phyloP scores from a whole-genome alignment of 1,140 invertebrate species.

The Drosophila obscura region DNA sequence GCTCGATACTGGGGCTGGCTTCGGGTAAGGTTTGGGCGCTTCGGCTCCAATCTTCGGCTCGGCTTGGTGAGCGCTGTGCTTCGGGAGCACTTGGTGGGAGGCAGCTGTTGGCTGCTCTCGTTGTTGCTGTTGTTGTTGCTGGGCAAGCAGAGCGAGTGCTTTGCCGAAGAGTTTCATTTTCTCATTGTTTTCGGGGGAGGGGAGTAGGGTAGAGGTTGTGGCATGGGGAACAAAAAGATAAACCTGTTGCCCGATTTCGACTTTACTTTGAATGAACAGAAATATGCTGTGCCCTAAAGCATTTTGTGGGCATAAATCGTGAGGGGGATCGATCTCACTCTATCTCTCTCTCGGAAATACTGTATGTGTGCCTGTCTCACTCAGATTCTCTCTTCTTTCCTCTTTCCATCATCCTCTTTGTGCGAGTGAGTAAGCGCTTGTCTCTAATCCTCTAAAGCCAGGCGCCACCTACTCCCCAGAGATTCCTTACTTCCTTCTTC shows the following conservation, averaged over 20 bases:
- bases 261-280: constrained; percentile 72
- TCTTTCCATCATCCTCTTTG: too few relatives aligned
- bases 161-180: constrained; percentile 76
- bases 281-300: constrained; percentile 63
- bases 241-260: constrained; percentile 67
- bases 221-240: constrained; percentile 13
- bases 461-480: constrained; percentile 55
- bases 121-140: constrained; percentile 17
- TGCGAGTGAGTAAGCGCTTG: not conserved
- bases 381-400: too few relatives aligned
- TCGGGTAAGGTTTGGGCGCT: constrained; percentile 7
- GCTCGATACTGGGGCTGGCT: constrained; percentile 1
- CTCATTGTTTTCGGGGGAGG: constrained; percentile 59
- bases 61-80: constrained; percentile 36
- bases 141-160: constrained; percentile 57
- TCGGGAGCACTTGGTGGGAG: constrained; percentile 45
- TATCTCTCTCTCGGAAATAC: not conserved
- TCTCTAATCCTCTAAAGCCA: constrained; percentile 29
- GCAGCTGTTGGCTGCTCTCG: constrained; percentile 35
- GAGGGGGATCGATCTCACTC: constrained; percentile 42
- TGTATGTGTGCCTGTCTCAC: too few relatives aligned
- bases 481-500: constrained; percentile 22
- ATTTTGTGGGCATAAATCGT: constrained; percentile 71
- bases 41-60: constrained; percentile 12
- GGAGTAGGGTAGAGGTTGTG: too few relatives aligned